Evolutionary conservation across 2,797 vertebrate species (phyloP).

Genomic region (Syndactyla subalaris): DNA sequence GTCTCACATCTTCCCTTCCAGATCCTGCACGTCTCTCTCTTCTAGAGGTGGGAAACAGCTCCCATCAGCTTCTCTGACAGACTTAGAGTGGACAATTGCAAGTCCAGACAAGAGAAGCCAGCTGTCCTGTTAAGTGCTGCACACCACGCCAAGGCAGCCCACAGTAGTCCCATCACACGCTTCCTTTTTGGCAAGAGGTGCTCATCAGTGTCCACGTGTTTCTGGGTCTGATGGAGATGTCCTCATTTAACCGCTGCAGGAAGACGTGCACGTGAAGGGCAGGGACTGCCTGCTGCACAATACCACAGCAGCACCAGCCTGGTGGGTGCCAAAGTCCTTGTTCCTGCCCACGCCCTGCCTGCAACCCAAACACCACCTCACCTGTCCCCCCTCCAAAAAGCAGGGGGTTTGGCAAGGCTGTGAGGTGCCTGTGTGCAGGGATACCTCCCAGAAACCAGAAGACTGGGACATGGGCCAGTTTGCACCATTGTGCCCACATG

Average conservation of each 20-base stretch:
- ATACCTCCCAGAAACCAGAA: not conserved
- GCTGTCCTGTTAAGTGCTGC: not conserved
- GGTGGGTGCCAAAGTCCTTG: accelerated
- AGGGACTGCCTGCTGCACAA: not conserved
- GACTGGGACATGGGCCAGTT: not conserved
- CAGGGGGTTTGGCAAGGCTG: accelerated
- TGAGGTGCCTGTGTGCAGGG: not conserved
- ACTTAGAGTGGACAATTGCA: not conserved
- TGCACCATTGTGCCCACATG: accelerated
- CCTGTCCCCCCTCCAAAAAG: not conserved
- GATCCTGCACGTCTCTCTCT: not conserved
- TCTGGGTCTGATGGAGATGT: not conserved
- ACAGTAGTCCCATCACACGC: not conserved
- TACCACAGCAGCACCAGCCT: not conserved
- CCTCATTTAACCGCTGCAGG: not conserved
- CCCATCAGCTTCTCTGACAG: not conserved
- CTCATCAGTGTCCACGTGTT: not conserved
- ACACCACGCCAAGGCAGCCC: not conserved
- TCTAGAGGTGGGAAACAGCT: not conserved
- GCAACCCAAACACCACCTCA: not conserved
- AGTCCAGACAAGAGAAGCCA: not conserved
- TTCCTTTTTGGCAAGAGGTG: slow-evolving; percentile 10
- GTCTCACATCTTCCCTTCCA: not conserved
- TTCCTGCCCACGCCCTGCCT: not conserved
- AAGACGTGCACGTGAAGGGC: not conserved